Base-by-base conservation (phyloP, 37 sponge, comb jelly and placozoan species). In the Axinella damicornis region DNA sequence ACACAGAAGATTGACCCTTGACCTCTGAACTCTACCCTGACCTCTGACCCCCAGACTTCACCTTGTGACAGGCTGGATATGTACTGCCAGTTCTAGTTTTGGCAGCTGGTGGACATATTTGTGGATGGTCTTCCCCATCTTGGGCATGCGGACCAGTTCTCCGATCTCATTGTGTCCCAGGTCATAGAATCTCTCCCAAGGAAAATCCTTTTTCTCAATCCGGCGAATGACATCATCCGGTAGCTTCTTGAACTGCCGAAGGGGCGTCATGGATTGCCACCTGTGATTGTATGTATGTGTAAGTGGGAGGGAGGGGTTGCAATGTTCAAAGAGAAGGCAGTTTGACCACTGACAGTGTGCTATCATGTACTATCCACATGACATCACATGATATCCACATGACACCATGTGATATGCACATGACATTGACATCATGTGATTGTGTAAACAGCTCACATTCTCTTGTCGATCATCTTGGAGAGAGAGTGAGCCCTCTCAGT, bases 251-350 rank as follows among this genome's bases (percentile, higher is more conserved):
- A 99, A 99, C 92, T 99, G 99, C 28, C 97, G 83, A 33, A 99
- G 92, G 9, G 99, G 99, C 67, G 93, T 95, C 99, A 99, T 99
- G 5, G 97, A 97, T 31, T 88, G 91, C 99, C 99, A 99, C 96
- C 96, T 96, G 55, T 37, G 57, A n/a, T 33, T 12, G 9, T 12
- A 46, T 52, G 27, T 6, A 31, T 78, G 25, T n/a, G 69, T 22
- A 2, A 17, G 69, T 27, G 36, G 79, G 36, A 37, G 46, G 72
- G 72, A 71, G 40, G 37, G 72, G 20, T 31, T 33, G 35, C 21
- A 21, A 30, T 39, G 1, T 28, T n/a, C 0, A 24, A 39, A 14
- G 52, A 46, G 46, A 46, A 46, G 9, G 46, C 6, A 46, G n/a
- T n/a, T n/a, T n/a, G n/a, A n/a, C n/a, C n/a, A n/a, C n/a, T n/a